Conservation (phyloP, 35 echinoderm and acorn worm genomes). For the Anneissia japonica region DNA sequence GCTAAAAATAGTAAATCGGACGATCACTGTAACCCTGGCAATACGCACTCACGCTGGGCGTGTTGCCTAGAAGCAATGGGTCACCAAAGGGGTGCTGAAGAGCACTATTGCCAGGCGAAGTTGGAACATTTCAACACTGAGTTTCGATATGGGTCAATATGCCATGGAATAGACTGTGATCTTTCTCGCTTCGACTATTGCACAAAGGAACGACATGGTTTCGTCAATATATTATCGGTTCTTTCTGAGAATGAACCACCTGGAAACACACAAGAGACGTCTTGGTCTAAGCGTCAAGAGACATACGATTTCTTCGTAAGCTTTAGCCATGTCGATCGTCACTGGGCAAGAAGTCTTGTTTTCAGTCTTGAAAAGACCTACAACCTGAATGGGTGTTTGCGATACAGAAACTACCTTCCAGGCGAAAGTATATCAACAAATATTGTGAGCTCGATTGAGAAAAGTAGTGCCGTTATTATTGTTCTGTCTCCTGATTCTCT, state of each 20-base stretch:
- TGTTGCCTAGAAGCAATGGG: slow-evolving; percentile 45
- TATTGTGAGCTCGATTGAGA: slow-evolving; percentile 45
- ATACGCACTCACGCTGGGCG: slow-evolving; percentile 69
- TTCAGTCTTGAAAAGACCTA: slow-evolving; percentile 56
- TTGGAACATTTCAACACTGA: slow-evolving; percentile 26
- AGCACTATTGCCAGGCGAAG: slow-evolving; percentile 2
- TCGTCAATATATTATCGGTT: slow-evolving; percentile 63
- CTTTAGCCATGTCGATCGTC: slow-evolving; percentile 68
- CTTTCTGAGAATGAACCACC: neutral
- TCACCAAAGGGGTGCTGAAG: slow-evolving; percentile 45
- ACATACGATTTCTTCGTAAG: slow-evolving; percentile 80
- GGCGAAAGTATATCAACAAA: slow-evolving; percentile 65
- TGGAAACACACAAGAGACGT: neutral
- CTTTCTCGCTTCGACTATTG: slow-evolving; percentile 69
- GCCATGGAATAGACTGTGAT: slow-evolving; percentile 77
- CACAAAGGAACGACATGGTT: slow-evolving; percentile 54
- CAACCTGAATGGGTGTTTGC: slow-evolving; percentile 42
- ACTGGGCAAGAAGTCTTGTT: slow-evolving; percentile 66
- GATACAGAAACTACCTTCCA: slow-evolving; percentile 67
- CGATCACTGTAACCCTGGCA: slow-evolving; percentile 54
- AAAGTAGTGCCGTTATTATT: slow-evolving; percentile 46
- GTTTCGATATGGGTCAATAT: slow-evolving; percentile 58
- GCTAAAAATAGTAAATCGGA: slow-evolving; percentile 40
- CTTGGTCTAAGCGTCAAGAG: slow-evolving; percentile 2
- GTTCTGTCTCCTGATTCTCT: slow-evolving; percentile 68